Evolutionary conservation across 2,797 vertebrate species (phyloP), one percentile per base, ranked within the genome.

Genomic region (Remorina albescens): DNA sequence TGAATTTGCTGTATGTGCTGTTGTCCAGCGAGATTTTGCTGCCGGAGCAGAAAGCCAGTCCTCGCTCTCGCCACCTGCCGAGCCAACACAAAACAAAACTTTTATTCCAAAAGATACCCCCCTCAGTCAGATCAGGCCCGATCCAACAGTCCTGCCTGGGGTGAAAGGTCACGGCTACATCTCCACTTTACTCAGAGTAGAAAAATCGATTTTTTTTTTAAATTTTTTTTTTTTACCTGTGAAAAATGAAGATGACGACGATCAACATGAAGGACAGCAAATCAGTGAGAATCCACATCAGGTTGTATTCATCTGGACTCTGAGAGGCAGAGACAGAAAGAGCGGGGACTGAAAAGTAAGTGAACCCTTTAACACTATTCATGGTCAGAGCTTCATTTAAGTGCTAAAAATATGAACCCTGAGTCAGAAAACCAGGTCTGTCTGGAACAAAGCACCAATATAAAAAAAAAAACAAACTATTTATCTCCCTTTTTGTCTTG

Each of bases 281-380:
- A 46, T 97, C 96, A 25, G 95, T 91, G 62, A 96, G 78, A 74
- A 96, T 88, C 97, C 97, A 99, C 93, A 96, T 95, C 76, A 88
- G 47, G 42, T 67, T 92, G 83, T 96, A 99, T 56, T 95, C 87
- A 0, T 62, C 72, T 0, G 96, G 96, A 19, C 95, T 97, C 97
- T 99, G 88, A 62, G n/a, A 42, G 10, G n/a, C 15, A 50, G 23
- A 8, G 23, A 50, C 19, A 46, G 19, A 46, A 8, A 46, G 19
- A 3, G n/a, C 44, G 21, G 19, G 3, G 44, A 8, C 19, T 9
- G 10, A 21, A 21, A 21, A 46, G 44, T 46, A 46, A 46, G 8
- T 21, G 9, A 21, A 42, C 41, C 7, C 6, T 30, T 30, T 30
- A 30, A 30, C 3, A 30, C 3, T 30, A 30, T 30, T 3, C 6